These are phyloP conservation scores for Cirrhinus mrigala DNA, from an alignment of 2,797 vertebrate genomes.

Conservation along the genomic window DNA sequence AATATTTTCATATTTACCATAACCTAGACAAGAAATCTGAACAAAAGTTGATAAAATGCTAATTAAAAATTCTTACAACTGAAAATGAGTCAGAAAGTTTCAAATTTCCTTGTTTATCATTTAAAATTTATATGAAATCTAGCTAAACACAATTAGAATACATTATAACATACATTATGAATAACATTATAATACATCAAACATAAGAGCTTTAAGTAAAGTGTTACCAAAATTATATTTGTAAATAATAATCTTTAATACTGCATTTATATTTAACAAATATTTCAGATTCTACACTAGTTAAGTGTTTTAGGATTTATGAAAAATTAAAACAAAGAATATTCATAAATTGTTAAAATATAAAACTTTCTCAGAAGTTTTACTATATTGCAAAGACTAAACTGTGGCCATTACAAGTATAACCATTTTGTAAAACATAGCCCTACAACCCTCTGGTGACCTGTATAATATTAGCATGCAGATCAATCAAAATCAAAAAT, in stretches of 20 bases:
- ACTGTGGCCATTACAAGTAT: neutral
- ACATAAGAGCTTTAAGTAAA: too few species aligned
- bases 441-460: constrained; percentile 52
- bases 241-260: too few species aligned
- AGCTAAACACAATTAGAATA: neutral
- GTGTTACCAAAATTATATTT: too few species aligned
- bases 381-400: neutral
- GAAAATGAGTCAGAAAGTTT: too few species aligned
- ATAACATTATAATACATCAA: too few species aligned
- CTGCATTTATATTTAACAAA: too few species aligned
- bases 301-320: too few species aligned
- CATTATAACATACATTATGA: too few species aligned
- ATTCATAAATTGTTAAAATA: neutral
- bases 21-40: neutral
- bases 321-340: too few species aligned
- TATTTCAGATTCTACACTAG: too few species aligned
- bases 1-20: neutral
- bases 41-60: neutral
- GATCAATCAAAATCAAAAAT: neutral
- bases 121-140: neutral
- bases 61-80: neutral
- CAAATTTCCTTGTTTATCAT: neutral
- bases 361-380: neutral
- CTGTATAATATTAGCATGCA: neutral
- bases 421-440: neutral